Base-by-base conservation (phyloP, 2,888 invertebrate genomes). In the Deilephila elpenor region DNA sequence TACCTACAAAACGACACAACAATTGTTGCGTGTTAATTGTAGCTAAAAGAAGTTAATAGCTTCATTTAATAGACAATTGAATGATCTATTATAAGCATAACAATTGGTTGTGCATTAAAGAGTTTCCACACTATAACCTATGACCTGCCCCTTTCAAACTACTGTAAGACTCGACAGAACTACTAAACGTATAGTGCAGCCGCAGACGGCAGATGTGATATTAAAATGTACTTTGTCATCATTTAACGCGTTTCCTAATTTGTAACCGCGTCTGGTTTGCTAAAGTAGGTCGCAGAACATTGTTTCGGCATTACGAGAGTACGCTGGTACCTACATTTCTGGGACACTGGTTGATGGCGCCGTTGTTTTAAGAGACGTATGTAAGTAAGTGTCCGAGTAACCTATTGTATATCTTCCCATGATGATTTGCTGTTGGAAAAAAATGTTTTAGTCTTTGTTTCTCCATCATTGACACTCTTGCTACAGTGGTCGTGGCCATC, bases 61-160 rank as follows among this genome's bases (percentile, higher is more conserved):
- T 73, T 67, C 59, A 73, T 56, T 62, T 20, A n/a, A 56, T 25
- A 73, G 56, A 73, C 72, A 67, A 73, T 73, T 51, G 51, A 67
- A 51, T 20, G 14, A 51, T 5, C 67, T 67, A 67, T 67, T 25
- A 51, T 25, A 67, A 51, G 20, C 64, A 44, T 67, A 67, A 67
- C 67, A 25, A 67, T 51, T 67, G 51, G 29, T 25, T 51, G 14
- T 25, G 67, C 44, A 51, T 67, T 51, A 67, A 67, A 44, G 8
- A 25, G 51, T 67, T 67, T 17, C 64, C 51, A 51, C 67, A 67
- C 51, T 51, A 67, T 67, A 67, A 67, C 29, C 67, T 67, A 17
- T 51, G 67, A 51, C 67, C 44, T 67, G 51, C 37, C 62, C 37
- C 37, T 34, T 56, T 51, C 44, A 67, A 51, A 67, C 67, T 67